Conservation (phyloP, 1,140 invertebrate genomes). For the Apocrypta bakeri region DNA sequence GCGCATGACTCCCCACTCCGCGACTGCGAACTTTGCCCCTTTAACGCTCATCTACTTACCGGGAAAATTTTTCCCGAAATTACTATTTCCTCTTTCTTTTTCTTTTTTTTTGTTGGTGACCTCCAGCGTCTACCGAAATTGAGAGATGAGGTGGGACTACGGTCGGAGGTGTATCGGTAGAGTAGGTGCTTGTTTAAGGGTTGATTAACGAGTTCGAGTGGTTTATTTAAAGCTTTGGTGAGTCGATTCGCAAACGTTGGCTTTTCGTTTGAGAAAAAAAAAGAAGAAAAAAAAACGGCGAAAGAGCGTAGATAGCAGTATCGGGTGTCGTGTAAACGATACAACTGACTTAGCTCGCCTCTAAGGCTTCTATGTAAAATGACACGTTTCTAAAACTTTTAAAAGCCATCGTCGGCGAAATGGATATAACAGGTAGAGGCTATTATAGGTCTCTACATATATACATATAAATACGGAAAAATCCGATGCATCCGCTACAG, state of each 20-base stretch:
- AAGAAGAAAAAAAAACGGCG: not conserved
- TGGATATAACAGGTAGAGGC: not conserved
- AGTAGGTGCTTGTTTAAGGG: too few species aligned
- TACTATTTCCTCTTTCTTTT: too few species aligned
- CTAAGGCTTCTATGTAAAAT: constrained; percentile 35
- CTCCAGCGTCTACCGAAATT: too few species aligned
- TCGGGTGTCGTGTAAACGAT: constrained; percentile 27
- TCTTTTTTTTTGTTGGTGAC: too few species aligned
- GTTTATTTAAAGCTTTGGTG: too few species aligned
- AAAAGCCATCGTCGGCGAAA: not conserved
- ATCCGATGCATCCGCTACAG: too few species aligned
- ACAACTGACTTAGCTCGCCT: constrained; percentile 1
- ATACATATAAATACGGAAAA: too few species aligned
- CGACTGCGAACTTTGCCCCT: not conserved
- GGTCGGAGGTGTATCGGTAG: too few species aligned
- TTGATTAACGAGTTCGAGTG: too few species aligned
- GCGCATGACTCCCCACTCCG: constrained; percentile 2
- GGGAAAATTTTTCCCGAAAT: not conserved
- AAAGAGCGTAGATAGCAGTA: constrained; percentile 7
- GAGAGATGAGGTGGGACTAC: too few species aligned
- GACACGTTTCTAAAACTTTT: constrained; percentile 30
- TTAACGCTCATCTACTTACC: not conserved
- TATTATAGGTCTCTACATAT: too few species aligned
- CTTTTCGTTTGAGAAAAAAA: not conserved
- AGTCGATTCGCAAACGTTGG: not conserved